phyloP scores from a whole-genome alignment of 2,797 vertebrate species.

The Ctenosaura bakeri region DNA sequence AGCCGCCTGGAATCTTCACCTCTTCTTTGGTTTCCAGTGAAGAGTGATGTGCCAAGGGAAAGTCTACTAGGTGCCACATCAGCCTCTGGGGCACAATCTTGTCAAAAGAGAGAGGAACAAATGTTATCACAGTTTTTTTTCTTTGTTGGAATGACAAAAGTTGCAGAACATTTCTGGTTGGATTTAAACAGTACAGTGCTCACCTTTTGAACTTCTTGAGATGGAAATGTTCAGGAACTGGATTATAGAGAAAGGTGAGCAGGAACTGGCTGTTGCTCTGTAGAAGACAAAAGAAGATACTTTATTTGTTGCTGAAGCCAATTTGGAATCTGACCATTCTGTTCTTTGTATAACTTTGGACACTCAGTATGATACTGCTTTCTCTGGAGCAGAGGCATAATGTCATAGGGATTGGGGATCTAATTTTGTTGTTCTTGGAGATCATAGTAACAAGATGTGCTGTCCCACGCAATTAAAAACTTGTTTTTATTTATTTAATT shows the following conservation, averaged over 20 bases:
- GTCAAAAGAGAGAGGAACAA: background rate
- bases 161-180: background rate
- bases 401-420: background rate
- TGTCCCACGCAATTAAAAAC: background rate
- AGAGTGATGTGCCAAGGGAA: background rate
- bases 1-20: background rate
- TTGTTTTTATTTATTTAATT: background rate
- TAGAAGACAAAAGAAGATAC: background rate
- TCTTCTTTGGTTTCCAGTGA: too few relatives aligned
- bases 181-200: background rate
- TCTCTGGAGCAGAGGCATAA: background rate
- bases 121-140: background rate
- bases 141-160: background rate
- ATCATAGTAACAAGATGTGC: background rate
- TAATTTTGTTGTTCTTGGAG: background rate
- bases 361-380: background rate
- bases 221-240: background rate
- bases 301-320: background rate
- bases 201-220: background rate
- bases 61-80: background rate
- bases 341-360: constrained; percentile 1
- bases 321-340: background rate
- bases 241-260: background rate
- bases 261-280: background rate
- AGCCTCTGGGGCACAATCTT: background rate